phyloP scores from a whole-genome alignment of 2,113 vertebrate species.

The Anarrhichthys ocellatus region DNA sequence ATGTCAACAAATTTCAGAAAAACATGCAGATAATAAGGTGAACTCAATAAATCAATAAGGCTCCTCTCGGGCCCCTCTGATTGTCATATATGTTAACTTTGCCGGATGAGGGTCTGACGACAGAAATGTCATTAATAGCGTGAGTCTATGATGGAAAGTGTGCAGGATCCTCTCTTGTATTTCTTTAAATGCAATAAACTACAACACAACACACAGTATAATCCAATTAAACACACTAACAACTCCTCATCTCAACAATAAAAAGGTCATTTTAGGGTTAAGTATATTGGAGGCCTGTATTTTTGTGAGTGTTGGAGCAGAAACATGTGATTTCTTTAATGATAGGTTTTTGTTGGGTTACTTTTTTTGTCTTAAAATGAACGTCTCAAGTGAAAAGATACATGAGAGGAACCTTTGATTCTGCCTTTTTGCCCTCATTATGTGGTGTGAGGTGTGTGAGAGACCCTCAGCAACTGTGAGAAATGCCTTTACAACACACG shows the following conservation, averaged over 20 bases:
- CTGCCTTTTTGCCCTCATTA: constrained; percentile 5
- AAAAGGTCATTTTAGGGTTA: background rate
- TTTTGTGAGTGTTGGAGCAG: background rate
- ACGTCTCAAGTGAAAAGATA: background rate
- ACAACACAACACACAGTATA: background rate
- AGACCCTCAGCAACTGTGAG: constrained; percentile 30
- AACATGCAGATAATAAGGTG: background rate
- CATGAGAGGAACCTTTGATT: background rate
- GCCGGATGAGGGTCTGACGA: background rate
- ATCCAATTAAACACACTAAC: background rate
- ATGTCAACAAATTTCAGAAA: background rate
- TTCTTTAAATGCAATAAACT: background rate
- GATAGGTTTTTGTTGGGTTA: background rate
- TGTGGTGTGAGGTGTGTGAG: constrained; percentile 31
- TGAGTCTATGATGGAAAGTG: background rate
- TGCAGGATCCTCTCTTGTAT: background rate
- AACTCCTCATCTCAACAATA: background rate
- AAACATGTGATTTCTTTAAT: background rate
- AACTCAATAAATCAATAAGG: background rate
- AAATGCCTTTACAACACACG: constrained; percentile 28
- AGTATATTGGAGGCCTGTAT: background rate
- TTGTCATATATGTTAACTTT: background rate
- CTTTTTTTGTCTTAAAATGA: background rate
- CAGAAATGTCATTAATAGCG: background rate
- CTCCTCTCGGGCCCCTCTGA: background rate